A percentile compares a stretch with the other conserved stretches of the same genome.
Conservation (phyloP, 2,888 invertebrate species). For the Stictocephala bisonia region DNA sequence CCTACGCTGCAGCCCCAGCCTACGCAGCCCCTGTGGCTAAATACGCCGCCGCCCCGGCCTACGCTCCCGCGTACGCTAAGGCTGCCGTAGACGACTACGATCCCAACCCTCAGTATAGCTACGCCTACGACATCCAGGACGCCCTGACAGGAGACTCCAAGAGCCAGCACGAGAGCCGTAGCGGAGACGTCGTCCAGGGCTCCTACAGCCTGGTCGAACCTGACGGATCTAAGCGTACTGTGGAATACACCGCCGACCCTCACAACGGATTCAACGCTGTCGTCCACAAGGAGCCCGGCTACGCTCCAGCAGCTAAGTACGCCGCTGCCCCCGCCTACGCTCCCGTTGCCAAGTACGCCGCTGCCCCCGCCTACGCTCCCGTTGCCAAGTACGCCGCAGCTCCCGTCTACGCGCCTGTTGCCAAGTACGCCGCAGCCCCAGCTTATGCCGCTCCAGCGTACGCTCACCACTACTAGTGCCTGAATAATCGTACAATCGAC, state of each 20-base stretch:
- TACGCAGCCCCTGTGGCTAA: constrained; percentile 55
- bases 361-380: constrained; percentile 51
- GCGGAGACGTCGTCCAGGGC: constrained; percentile 58
- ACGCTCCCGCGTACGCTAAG: constrained; percentile 64
- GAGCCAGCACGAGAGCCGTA: constrained; percentile 57
- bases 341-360: constrained; percentile 53
- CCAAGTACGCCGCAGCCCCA: constrained; percentile 54
- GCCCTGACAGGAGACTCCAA: constrained; percentile 59
- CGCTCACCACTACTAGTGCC: constrained; percentile 50
- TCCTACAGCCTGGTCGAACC: constrained; percentile 57
- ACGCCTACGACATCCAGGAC: constrained; percentile 59
- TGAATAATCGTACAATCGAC: constrained; percentile 8
- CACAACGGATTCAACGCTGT: constrained; percentile 61
- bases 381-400: constrained; percentile 60
- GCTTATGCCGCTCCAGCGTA: constrained; percentile 46
- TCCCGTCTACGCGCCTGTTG: constrained; percentile 63
- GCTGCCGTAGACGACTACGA: constrained; percentile 60
- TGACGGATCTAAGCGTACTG: constrained; percentile 54
- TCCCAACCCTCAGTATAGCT: constrained; percentile 59
- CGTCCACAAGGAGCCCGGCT: constrained; percentile 57
- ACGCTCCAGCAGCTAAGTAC: constrained; percentile 57
- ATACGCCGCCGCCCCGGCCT: constrained; percentile 62
- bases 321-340: constrained; percentile 50
- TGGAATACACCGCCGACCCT: constrained; percentile 60
- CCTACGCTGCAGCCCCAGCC: not conserved